Percentiles rank a stretch among this genome's conserved stretches.
Conservation (phyloP, 2,797 vertebrate genomes). For the Gymnopithys bicolor region DNA sequence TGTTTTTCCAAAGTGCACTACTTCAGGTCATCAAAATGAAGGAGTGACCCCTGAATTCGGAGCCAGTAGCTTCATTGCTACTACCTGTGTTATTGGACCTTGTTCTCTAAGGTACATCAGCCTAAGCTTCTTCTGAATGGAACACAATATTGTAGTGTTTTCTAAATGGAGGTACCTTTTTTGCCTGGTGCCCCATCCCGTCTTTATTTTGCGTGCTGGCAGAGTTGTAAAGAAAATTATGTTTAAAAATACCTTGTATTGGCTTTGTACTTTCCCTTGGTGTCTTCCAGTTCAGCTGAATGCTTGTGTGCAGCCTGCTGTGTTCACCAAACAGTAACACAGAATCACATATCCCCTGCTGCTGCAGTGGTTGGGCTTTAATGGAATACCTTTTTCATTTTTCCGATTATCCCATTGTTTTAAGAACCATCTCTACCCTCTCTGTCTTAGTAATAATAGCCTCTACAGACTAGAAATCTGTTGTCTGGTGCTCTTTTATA, state of each 20-base stretch:
- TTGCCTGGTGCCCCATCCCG: neutral
- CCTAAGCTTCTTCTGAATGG: neutral
- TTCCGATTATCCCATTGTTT: neutral
- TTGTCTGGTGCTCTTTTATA: neutral
- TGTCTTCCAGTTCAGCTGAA: neutral
- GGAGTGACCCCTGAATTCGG: neutral
- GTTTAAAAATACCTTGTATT: neutral
- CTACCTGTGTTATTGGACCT: neutral
- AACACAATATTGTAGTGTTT: neutral
- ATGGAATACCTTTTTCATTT: neutral
- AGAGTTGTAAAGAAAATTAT: neutral
- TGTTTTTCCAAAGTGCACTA: neutral
- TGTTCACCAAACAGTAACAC: neutral
- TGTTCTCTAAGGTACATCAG: neutral
- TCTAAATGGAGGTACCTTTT: neutral
- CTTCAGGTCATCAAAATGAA: neutral
- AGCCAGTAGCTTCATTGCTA: neutral
- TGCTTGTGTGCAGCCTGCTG: neutral
- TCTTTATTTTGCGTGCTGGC: neutral
- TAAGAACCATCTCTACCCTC: neutral
- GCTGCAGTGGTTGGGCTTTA: neutral
- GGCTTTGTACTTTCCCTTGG: neutral
- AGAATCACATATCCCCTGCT: neutral
- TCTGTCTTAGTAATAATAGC: neutral
- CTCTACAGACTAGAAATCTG: neutral